Evolutionary conservation across 2,113 vertebrate species (phyloP), one percentile per base, ranked within the genome.

Genomic region (Tragulus kanchil): DNA sequence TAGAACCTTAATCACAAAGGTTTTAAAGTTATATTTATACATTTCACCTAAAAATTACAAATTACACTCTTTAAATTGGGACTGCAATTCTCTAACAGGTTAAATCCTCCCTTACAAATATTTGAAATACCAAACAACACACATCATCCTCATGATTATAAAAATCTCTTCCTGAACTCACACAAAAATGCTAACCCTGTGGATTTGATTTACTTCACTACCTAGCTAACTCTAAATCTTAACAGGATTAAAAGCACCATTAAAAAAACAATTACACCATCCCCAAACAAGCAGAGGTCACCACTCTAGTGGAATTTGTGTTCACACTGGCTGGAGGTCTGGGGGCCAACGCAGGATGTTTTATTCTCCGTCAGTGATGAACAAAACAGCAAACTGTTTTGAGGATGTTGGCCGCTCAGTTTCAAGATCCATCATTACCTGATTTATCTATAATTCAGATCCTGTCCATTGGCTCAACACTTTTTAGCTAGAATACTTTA

Each of bases 151-250:
- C 69, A 88, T 88, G 83, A 95, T 94, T 85, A 86, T 87, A 71
- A 95, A 92, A 97, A 78, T 94, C 59, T 77, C 54, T 95, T 84
- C 54, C 28, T 61, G 62, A 96, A 59, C 50, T 75, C 89, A 67
- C 9, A 26, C n/a, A 92, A 82, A 87, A 77, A 94, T 85, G 56
- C 31, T 95, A 87, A 78, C 58, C 15, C 59, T 71, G 26, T 77
- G 31, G 59, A 31, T 75, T 54, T 71, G 65, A 82, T 26, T 65
- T 67, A 50, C 14, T 85, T 67, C 7, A 3, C 45, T 69, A 58
- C n/a, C 10, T 85, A 67, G 45, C 31, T 71, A 82, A 54, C n/a
- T 89, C 45, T 77, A 62, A 83, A 58, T 36, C 17, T 82, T 26
- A 82, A 67, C 45, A 50, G 50, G n/a, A 82, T 92, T 83, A 73